Percentiles rank a stretch among this genome's conserved stretches.
Conservation (phyloP, 2,888 invertebrate species). For the Eurytoma californica region DNA sequence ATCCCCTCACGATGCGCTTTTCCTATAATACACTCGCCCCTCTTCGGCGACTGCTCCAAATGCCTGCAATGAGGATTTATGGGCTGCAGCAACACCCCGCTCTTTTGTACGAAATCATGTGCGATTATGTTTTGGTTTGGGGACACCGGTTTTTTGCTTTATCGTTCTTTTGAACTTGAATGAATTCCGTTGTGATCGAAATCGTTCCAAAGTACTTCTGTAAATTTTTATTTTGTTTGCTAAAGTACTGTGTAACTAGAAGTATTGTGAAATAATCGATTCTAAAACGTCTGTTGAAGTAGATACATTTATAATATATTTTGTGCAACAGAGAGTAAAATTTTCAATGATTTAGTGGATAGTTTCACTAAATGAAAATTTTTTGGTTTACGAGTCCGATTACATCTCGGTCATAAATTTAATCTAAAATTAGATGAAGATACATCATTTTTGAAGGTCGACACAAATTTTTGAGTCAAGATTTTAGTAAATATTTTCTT, state of each 20-base stretch:
- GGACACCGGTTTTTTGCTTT: background rate
- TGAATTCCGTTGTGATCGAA: too few relatives aligned
- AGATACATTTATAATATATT: background rate
- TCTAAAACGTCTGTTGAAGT: conserved; percentile 32
- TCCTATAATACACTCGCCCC: conserved; percentile 47
- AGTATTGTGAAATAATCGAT: conserved; percentile 12
- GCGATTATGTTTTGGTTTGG: conserved; percentile 31
- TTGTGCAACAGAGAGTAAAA: too few relatives aligned
- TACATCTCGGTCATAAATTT: conserved; percentile 34
- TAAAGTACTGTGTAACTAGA: too few relatives aligned
- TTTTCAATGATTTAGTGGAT: conserved; percentile 33
- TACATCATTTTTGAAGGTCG: conserved; percentile 44
- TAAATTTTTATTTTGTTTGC: too few relatives aligned
- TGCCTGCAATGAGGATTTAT: conserved; percentile 51
- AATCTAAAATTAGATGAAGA: conserved; percentile 36
- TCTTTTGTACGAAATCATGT: conserved; percentile 1
- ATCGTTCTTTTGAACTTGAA: too few relatives aligned
- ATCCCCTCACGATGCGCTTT: conserved; percentile 50
- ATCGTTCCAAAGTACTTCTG: too few relatives aligned
- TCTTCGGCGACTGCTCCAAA: background rate
- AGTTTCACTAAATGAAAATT: conserved; percentile 31
- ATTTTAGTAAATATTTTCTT: conserved; percentile 40
- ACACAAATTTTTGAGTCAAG: conserved; percentile 34
- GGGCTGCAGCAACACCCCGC: background rate
- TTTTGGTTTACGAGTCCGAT: conserved; percentile 38